These are phyloP conservation scores for Vanessa tameamea DNA, from an alignment of 1,140 invertebrate genomes.

Conservation along the genomic window DNA sequence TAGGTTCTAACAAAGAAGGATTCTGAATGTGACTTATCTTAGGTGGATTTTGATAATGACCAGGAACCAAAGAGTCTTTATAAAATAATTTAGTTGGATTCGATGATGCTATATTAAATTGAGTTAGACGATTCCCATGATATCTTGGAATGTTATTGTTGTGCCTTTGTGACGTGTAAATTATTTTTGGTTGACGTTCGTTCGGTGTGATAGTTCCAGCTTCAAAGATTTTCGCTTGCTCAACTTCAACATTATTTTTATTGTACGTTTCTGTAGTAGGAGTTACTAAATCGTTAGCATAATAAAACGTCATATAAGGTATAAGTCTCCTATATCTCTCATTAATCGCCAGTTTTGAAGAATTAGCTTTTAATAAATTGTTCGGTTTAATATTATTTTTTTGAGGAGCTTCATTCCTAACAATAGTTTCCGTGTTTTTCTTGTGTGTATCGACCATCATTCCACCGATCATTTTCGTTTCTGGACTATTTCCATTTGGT, in stretches of 20 bases:
- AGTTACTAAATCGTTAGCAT: slow-evolving; percentile 82
- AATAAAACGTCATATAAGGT: slow-evolving; percentile 90
- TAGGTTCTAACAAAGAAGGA: slow-evolving; percentile 46
- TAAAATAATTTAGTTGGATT: slow-evolving; percentile 73
- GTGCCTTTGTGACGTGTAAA: slow-evolving; percentile 54
- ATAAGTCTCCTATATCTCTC: slow-evolving; percentile 88
- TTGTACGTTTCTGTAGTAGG: slow-evolving; percentile 56
- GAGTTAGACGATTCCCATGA: slow-evolving; percentile 75
- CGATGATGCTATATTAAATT: slow-evolving; percentile 76
- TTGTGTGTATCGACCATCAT: slow-evolving; percentile 57
- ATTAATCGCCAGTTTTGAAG: slow-evolving; percentile 73
- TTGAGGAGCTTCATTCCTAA: slow-evolving; percentile 13
- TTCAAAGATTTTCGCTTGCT: slow-evolving; percentile 71
- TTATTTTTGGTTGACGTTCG: slow-evolving; percentile 58
- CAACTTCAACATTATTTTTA: slow-evolving; percentile 63
- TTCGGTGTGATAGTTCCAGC: slow-evolving; percentile 48
- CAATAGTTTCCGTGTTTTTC: slow-evolving; percentile 13
- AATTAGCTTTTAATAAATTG: slow-evolving; percentile 45
- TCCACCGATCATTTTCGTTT: slow-evolving; percentile 72
- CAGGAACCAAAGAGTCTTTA: slow-evolving; percentile 55
- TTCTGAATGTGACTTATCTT: slow-evolving; percentile 56
- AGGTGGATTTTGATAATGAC: slow-evolving; percentile 46
- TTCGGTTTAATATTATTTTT: slow-evolving; percentile 47
- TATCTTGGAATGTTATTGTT: slow-evolving; percentile 71
- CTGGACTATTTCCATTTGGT: slow-evolving; percentile 77